These are phyloP conservation scores for Pseudomyrmex concolor DNA, from an alignment of 1,140 invertebrate species.

Conservation along the genomic window DNA sequence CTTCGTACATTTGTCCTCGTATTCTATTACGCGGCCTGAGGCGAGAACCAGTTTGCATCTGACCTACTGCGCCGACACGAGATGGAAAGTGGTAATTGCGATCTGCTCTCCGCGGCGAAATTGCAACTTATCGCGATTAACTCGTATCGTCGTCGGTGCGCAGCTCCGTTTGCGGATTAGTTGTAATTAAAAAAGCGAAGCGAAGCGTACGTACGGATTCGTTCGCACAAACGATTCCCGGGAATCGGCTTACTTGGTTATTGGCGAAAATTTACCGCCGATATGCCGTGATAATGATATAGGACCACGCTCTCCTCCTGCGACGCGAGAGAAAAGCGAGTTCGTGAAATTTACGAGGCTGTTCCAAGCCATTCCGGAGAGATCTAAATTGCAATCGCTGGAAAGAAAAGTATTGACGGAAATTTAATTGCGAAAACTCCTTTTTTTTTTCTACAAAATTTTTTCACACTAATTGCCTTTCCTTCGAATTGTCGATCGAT, in stretches of 20 bases:
- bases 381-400: constrained; percentile 17
- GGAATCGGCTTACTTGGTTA: neutral
- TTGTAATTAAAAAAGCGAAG: constrained; percentile 31
- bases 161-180: constrained; percentile 39
- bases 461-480: neutral
- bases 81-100: constrained; percentile 60
- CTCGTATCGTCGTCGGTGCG: constrained; percentile 31
- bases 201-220: neutral
- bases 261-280: neutral
- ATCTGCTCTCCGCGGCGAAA: constrained; percentile 57
- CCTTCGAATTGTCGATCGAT: no score
- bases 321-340: constrained; percentile 3
- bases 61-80: constrained; percentile 61
- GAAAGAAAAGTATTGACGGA: neutral
- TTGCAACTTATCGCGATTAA: constrained; percentile 60
- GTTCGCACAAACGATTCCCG: neutral
- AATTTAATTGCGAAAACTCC: neutral
- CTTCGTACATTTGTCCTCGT: constrained; percentile 57
- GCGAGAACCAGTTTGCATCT: constrained; percentile 61
- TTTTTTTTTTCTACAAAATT: neutral
- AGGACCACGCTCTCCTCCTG: neutral
- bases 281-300: constrained; percentile 3
- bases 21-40: constrained; percentile 56
- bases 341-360: constrained; percentile 10
- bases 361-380: neutral